Base-by-base conservation (phyloP, 1,140 invertebrate genomes). In the Diabrotica undecimpunctata region DNA sequence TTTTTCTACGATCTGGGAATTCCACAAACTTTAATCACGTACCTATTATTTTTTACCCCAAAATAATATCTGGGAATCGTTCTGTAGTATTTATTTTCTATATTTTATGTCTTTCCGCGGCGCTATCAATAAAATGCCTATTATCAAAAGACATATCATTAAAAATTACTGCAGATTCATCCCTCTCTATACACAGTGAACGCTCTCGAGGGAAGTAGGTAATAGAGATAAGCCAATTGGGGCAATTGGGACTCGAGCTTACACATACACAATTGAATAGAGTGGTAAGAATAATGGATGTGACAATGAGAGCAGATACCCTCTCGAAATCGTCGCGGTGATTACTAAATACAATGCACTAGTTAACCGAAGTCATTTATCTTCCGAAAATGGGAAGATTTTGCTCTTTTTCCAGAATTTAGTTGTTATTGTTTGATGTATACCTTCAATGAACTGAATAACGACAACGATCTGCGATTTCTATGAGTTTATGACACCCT, bases 321-420 rank as follows among this genome's bases (percentile, higher is more conserved):
- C 55, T 57, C 55, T 37, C 37, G 37, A 25, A 35, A 55, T 55
- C 13, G 55, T 25, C 37, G 38, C 37, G 55, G 25, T 25, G 55
- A 37, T 57, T 57, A 37, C 38, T 38, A 12, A 66, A 61, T 51
- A 70, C 69, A 70, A 70, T 70, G 65, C 67, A 66, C 67, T 71
- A 66, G 70, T 71, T 71, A 71, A 62, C 59, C 12, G n/a, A 46
- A 46, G 60, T 71, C 70, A 54, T 71, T 71, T 69, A 71, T 71
- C 67, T 71, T 55, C 39, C 60, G 9, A 41, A 52, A 64, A 37
- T 59, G 57, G 64, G 64, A 65, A 65, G 50, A 65, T 14, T 54
- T 37, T 11, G n/a, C 51, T 13, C 46, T 52, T 64, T 54, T 57
- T 37, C 38, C 12, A 35, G 54, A 68, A 68, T 68, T 68, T 64